Conservation (phyloP, 2,113 vertebrate species). For the Epinephelus cyanopodus region DNA sequence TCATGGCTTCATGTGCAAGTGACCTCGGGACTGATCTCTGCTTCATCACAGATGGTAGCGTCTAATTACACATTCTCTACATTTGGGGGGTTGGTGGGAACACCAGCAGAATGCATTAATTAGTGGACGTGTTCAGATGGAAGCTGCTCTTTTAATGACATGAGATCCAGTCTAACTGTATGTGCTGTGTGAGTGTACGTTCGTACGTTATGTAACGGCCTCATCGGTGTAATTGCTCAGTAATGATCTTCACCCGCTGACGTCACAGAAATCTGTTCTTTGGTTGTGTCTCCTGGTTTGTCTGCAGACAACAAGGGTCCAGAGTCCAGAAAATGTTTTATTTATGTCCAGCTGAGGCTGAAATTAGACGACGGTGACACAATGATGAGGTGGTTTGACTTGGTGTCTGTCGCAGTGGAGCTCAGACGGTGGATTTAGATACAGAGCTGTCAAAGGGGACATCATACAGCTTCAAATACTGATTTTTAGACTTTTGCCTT, state of each 20-base stretch:
- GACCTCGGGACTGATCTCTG: conserved; percentile 42
- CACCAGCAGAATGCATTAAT: conserved; percentile 34
- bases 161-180: not conserved
- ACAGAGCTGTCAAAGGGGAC: not conserved
- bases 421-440: not conserved
- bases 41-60: conserved; percentile 52
- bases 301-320: not conserved
- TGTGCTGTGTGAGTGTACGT: not conserved
- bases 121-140: conserved; percentile 11
- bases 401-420: not conserved
- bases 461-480: not conserved
- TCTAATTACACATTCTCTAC: conserved; percentile 48
- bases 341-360: not conserved
- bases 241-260: not conserved
- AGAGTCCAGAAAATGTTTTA: not conserved
- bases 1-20: conserved; percentile 26
- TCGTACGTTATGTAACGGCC: not conserved
- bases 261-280: not conserved
- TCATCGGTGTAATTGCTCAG: not conserved
- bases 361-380: not conserved
- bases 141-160: conserved; percentile 44
- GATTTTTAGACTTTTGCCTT: not conserved
- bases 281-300: not conserved
- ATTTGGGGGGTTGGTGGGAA: conserved; percentile 26
- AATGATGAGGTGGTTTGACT: not conserved